phyloP scores from a whole-genome alignment of 2,797 vertebrate species.

The Alauda arvensis region DNA sequence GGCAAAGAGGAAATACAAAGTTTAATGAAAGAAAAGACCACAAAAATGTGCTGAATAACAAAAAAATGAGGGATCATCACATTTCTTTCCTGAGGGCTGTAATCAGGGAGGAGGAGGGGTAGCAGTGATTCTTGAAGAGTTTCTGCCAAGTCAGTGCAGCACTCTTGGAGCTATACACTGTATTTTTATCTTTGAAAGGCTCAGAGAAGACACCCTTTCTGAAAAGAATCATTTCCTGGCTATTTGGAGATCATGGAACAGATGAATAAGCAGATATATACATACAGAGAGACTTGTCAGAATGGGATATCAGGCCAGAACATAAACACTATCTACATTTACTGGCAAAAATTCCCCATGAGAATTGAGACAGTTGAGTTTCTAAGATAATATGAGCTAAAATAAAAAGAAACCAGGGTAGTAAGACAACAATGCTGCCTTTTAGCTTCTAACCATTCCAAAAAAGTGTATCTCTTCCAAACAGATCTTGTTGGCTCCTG shows the following conservation, averaged over 20 bases:
- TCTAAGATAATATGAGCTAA: background rate
- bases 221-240: background rate
- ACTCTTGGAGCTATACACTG: background rate
- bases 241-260: background rate
- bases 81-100: conserved; percentile 27
- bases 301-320: background rate
- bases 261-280: background rate
- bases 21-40: conserved; percentile 5
- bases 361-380: background rate
- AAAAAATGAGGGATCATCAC: conserved; percentile 36
- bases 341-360: background rate
- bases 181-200: background rate
- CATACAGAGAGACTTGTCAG: background rate
- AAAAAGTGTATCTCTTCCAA: background rate
- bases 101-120: conserved; percentile 30
- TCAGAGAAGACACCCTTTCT: background rate
- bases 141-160: conserved; percentile 30
- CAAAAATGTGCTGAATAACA: conserved; percentile 42
- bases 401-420: background rate
- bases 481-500: background rate
- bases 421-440: background rate
- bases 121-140: background rate
- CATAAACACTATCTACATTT: background rate
- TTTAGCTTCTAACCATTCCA: background rate
- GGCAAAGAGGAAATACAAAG: background rate